A percentile compares a stretch with the other conserved stretches of the same genome.
Evolutionary conservation across 1,140 invertebrate genomes (phyloP).

Genomic region (Drosophila novamexicana): DNA sequence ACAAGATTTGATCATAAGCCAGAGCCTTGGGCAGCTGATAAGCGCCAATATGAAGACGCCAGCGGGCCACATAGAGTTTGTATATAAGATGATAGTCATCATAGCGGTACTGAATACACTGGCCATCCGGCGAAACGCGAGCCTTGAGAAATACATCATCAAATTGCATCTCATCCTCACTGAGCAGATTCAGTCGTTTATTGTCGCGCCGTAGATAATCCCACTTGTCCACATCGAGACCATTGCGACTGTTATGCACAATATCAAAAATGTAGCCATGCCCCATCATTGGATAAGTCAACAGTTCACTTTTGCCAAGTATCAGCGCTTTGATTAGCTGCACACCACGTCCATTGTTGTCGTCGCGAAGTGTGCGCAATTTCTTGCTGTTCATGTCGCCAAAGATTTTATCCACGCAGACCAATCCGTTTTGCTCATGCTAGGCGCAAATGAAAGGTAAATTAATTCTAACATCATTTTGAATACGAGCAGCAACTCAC

Average conservation of each 20-base stretch:
- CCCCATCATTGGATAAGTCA: constrained; percentile 60
- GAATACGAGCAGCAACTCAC: constrained; percentile 37
- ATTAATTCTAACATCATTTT: neutral
- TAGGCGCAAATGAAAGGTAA: neutral
- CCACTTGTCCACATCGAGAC: constrained; percentile 90
- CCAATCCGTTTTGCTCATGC: constrained; percentile 59
- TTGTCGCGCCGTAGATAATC: constrained; percentile 89
- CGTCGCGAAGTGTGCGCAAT: constrained; percentile 53
- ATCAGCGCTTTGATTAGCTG: constrained; percentile 75
- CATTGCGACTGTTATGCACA: constrained; percentile 87
- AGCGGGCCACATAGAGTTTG: constrained; percentile 58
- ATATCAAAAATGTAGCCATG: constrained; percentile 84
- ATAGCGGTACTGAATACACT: constrained; percentile 75
- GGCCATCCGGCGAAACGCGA: constrained; percentile 59
- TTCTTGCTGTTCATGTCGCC: constrained; percentile 16
- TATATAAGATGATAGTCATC: constrained; percentile 71
- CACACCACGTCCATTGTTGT: constrained; percentile 63
- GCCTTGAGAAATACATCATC: constrained; percentile 61
- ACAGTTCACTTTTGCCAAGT: constrained; percentile 40
- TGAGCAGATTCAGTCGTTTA: constrained; percentile 53
- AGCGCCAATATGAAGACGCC: constrained; percentile 46
- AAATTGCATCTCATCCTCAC: constrained; percentile 59
- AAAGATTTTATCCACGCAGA: constrained; percentile 72
- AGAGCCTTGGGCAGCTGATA: constrained; percentile 51
- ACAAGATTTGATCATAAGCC: constrained; percentile 39